These are phyloP conservation scores for Festucalex cinctus DNA, from an alignment of 2,113 vertebrate species.

Conservation along the genomic window DNA sequence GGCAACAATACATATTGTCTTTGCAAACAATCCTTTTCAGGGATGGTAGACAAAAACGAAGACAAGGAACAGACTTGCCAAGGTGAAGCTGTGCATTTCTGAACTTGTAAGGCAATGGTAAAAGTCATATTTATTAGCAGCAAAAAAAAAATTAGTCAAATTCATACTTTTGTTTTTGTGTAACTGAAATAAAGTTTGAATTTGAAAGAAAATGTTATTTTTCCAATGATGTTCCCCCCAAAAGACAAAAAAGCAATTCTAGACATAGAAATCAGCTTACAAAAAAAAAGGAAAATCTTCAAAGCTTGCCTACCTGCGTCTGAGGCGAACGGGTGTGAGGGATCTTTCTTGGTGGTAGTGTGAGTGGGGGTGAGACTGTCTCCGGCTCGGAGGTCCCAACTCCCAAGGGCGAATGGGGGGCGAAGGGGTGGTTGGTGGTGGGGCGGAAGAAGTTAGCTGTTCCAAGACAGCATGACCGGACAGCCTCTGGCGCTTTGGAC, in stretches of 20 bases:
- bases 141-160: not conserved
- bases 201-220: not conserved
- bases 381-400: constrained; percentile 85
- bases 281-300: not conserved
- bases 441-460: constrained; percentile 80
- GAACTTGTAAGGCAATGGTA: not conserved
- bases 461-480: constrained; percentile 90
- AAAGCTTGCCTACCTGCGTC: constrained; percentile 80
- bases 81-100: not conserved
- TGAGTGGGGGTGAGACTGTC: constrained; percentile 81
- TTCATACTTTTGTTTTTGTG: not conserved
- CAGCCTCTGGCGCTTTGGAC: constrained; percentile 93
- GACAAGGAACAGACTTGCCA: not conserved
- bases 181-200: not conserved
- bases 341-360: constrained; percentile 93
- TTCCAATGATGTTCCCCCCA: not conserved
- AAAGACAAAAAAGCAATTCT: not conserved
- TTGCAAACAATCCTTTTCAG: not conserved
- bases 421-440: constrained; percentile 87
- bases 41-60: not conserved
- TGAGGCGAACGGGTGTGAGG: constrained; percentile 90
- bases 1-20: not conserved
- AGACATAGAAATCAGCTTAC: not conserved
- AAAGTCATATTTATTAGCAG: not conserved
- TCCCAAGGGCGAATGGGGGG: constrained; percentile 98